Percentiles rank a stretch among this genome's conserved stretches.
phyloP scores from a whole-genome alignment of 2,888 invertebrate species.

The Chorisops tibialis region DNA sequence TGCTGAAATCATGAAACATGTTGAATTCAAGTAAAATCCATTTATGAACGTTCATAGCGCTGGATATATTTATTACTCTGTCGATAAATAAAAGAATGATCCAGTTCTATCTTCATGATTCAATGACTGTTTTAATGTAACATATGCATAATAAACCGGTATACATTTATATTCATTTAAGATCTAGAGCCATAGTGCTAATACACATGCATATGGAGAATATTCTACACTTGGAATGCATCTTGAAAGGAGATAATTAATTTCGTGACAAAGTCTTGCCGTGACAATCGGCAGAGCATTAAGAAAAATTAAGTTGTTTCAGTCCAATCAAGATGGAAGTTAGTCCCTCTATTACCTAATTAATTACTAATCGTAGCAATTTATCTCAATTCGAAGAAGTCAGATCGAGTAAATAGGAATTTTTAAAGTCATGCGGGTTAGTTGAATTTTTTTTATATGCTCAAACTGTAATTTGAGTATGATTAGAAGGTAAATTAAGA shows the following conservation, averaged over 20 bases:
- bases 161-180: too few species aligned
- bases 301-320: conserved; percentile 22
- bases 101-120: neutral
- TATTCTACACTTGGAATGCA: neutral
- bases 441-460: too few species aligned
- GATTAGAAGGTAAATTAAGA: too few species aligned
- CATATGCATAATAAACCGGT: too few species aligned
- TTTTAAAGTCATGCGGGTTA: too few species aligned
- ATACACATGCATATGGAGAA: neutral
- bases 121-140: too few species aligned
- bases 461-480: too few species aligned
- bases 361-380: conserved; percentile 37
- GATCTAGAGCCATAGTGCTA: neutral
- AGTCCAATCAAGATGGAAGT: conserved; percentile 14
- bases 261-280: conserved; percentile 22
- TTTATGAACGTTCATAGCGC: neutral
- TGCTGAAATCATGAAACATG: too few species aligned
- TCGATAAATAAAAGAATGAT: neutral
- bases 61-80: neutral
- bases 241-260: conserved; percentile 8
- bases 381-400: conserved; percentile 30
- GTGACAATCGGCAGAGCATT: conserved; percentile 18
- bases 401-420: conserved; percentile 3
- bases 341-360: conserved; percentile 36
- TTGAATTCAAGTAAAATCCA: too few species aligned